Evolutionary conservation across 1,140 invertebrate genomes (phyloP).

Genomic region (Drosophila cardini): DNA sequence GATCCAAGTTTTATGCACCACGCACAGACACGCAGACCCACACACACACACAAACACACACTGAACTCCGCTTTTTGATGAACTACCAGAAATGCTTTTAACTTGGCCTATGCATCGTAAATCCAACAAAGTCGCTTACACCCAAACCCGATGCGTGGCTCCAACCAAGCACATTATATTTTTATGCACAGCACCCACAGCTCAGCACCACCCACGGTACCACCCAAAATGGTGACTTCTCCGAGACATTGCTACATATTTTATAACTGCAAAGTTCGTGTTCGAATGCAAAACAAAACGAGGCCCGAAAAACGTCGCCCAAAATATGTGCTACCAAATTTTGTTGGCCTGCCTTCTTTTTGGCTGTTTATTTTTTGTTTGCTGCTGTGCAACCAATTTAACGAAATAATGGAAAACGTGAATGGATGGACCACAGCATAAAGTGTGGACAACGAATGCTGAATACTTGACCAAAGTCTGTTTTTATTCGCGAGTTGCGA

Average conservation of each 20-base stretch:
- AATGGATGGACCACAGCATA: neutral
- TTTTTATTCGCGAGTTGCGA: slow-evolving; percentile 36
- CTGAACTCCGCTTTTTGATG: slow-evolving; percentile 71
- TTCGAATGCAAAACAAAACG: slow-evolving; percentile 61
- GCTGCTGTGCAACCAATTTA: slow-evolving; percentile 62
- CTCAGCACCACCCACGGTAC: slow-evolving; percentile 1
- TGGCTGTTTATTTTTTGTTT: slow-evolving; percentile 22
- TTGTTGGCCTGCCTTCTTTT: no score
- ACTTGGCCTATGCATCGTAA: slow-evolving; percentile 53
- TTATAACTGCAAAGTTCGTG: slow-evolving; percentile 48
- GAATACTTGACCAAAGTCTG: slow-evolving; percentile 35
- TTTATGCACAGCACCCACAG: slow-evolving; percentile 50
- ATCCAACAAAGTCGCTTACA: slow-evolving; percentile 54
- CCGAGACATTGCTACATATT: slow-evolving; percentile 28
- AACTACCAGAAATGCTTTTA: slow-evolving; percentile 48
- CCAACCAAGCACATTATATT: slow-evolving; percentile 62
- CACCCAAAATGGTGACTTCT: neutral
- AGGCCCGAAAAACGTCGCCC: slow-evolving; percentile 11
- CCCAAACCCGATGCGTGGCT: slow-evolving; percentile 4
- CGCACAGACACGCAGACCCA: no score
- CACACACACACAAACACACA: slow-evolving; percentile 37
- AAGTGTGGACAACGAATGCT: neutral
- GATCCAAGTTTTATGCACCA: slow-evolving; percentile 66
- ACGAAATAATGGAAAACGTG: slow-evolving; percentile 67
- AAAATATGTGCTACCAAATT: slow-evolving; percentile 48